Base-by-base conservation (phyloP, 2,113 vertebrate genomes). In the Saccopteryx bilineata region DNA sequence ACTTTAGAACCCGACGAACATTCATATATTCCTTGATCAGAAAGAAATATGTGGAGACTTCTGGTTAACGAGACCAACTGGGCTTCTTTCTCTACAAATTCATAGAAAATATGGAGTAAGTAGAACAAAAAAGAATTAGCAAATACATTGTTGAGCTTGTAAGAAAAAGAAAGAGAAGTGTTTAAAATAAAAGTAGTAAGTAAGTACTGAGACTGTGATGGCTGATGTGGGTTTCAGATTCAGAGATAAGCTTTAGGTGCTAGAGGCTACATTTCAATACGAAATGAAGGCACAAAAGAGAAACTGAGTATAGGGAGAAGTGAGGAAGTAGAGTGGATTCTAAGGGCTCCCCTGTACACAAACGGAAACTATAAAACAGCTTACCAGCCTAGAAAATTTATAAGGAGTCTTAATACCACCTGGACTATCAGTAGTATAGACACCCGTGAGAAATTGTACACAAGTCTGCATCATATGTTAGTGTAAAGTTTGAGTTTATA, bases 41-140 rank as follows among this genome's bases (percentile, higher is more conserved):
- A 69, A 93, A 63, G 50, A 85, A 80, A 68, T 69, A 81, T 87
- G 58, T 93, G 24, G 76, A 89, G 52, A 63, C 13, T 84, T 92
- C 58, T 69, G 69, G 10, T 84, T 90, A 84, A 93, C 66, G 71
- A 93, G 14, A 75, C 28, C 71, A n/a, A 88, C 5, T 39, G 60
- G 46, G 8, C 39, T 92, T 82, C 5, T 87, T 93, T 91, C 24
- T 91, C 24, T 63, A 83, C 19, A 90, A 24, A 91, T 21, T 82
- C 75, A 87, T 12, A 61, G n/a, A 76, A 26, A 91, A 50, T 75
- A 33, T 93, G 28, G 50, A 80, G 74, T 95, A 81, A 88, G 50
- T 58, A 92, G 58, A 93, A 79, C 26, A 26, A 80, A 61, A 33
- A 28, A 78, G 33, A 24, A 13, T n/a, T 6, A 10, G 31, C 12